Percentiles rank a stretch among this genome's conserved stretches.
These are phyloP conservation scores for Carassius carassius DNA, from an alignment of 2,113 vertebrate species.

Conservation along the genomic window DNA sequence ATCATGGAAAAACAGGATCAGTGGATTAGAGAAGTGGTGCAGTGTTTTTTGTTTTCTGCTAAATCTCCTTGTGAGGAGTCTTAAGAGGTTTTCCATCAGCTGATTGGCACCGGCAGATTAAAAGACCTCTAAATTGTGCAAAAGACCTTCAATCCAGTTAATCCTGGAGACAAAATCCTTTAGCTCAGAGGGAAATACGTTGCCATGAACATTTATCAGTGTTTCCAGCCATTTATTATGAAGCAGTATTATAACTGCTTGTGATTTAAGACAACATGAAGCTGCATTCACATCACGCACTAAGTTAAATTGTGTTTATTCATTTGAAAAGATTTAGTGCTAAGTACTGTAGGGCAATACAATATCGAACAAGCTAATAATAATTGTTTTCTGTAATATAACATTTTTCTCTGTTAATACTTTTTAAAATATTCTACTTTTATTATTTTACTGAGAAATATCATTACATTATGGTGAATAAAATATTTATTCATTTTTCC, in stretches of 20 bases:
- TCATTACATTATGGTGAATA: background rate
- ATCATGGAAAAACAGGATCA: background rate
- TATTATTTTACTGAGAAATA: background rate
- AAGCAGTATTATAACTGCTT: background rate
- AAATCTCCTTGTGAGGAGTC: constrained; percentile 38
- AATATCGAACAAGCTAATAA: background rate
- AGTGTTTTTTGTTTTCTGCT: background rate
- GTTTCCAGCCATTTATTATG: background rate
- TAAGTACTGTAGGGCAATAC: background rate
- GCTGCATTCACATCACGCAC: background rate
- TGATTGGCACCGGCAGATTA: constrained; percentile 57
- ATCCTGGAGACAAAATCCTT: background rate
- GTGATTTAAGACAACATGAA: background rate
- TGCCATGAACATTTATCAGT: background rate
- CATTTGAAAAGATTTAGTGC: background rate
- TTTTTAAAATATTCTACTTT: background rate
- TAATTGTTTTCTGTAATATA: background rate
- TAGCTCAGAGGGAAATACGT: background rate
- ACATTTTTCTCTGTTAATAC: background rate
- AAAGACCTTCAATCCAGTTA: constrained; percentile 38
- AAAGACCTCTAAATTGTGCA: constrained; percentile 42
- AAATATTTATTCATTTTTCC: background rate
- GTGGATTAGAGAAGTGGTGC: background rate
- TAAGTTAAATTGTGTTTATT: background rate
- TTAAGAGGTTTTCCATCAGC: constrained; percentile 48